Evolutionary conservation across 2,888 invertebrate genomes (phyloP), one percentile per base, ranked within the genome.

Genomic region (Platerodrilus igneus): DNA sequence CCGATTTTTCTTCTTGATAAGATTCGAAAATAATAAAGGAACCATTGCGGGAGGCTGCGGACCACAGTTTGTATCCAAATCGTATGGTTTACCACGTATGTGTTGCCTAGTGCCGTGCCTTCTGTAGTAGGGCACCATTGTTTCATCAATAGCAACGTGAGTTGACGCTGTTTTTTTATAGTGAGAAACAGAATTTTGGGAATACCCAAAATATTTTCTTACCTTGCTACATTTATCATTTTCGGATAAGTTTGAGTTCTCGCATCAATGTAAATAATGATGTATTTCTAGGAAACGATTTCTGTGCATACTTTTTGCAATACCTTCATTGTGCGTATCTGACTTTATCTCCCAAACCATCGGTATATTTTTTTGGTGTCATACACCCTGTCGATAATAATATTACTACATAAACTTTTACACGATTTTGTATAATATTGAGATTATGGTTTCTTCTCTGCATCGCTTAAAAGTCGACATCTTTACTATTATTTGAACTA

Each of bases 181-280:
- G 18, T 43, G 16, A 17, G 17, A 32, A 22, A 36, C n/a, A 14
- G 26, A 38, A 19, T 13, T 38, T n/a, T n/a, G 6, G 5, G 19
- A 7, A 7, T n/a, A n/a, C n/a, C n/a, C n/a, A n/a, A 28, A 28
- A 28, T 28, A n/a, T 2, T 3, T 3, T 6, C 28, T 4, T 3
- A 28, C 17, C 16, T 15, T 28, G 5, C 4, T 16, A 28, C 14
- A 15, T 15, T 14, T 28, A 17, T 28, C 28, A 15, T 28, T 28
- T 28, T 28, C 28, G 8, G 31, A 5, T 25, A 25, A 8, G 3
- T 25, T 11, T 11, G 13, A 10, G 25, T 25, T 25, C 10, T 10
- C 11, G 11, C 13, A 25, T 11, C 10, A 3, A 25, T 25, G 25
- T 10, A 25, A 25, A 10, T 25, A 25, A 6, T 25, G n/a, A 14